Conservation (phyloP, 2,888 invertebrate genomes). For the Spodoptera littoralis region DNA sequence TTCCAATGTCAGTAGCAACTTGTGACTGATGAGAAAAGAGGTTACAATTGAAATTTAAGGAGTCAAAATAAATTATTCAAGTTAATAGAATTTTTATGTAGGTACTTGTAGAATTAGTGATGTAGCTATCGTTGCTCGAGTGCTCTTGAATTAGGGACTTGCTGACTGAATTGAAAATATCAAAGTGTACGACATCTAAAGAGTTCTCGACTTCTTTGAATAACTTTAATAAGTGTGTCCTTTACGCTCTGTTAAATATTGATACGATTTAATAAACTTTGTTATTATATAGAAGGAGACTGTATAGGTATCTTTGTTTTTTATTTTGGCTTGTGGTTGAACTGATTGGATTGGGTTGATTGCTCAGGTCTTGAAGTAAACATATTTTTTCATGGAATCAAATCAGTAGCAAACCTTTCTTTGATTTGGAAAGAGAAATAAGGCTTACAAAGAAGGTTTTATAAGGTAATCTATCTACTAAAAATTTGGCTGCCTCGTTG, state of each 20-base stretch:
- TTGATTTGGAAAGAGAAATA: no score
- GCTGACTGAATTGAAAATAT: slow-evolving; percentile 41
- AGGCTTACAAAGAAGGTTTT: no score
- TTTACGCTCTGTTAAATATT: slow-evolving; percentile 25
- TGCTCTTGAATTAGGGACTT: slow-evolving; percentile 16
- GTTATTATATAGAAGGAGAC: no score
- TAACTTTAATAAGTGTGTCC: slow-evolving; percentile 20
- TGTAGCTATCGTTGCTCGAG: slow-evolving; percentile 17
- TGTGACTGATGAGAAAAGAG: slow-evolving; percentile 56
- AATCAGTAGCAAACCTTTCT: no score
- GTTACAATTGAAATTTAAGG: slow-evolving; percentile 38
- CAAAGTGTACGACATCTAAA: slow-evolving; percentile 35
- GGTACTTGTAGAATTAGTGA: slow-evolving; percentile 28
- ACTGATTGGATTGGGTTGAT: no score
- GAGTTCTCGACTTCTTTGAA: slow-evolving; percentile 30
- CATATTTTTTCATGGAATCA: no score
- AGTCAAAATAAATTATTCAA: slow-evolving; percentile 32
- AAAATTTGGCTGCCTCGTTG: no score
- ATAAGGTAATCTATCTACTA: no score
- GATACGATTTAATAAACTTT: neutral
- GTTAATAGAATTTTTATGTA: slow-evolving; percentile 24
- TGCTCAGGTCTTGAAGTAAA: no score
- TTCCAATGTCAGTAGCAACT: slow-evolving; percentile 49
- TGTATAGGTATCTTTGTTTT: no score
- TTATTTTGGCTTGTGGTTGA: no score